Conservation (phyloP, 2,797 vertebrate species). For the Podargus strigoides region DNA sequence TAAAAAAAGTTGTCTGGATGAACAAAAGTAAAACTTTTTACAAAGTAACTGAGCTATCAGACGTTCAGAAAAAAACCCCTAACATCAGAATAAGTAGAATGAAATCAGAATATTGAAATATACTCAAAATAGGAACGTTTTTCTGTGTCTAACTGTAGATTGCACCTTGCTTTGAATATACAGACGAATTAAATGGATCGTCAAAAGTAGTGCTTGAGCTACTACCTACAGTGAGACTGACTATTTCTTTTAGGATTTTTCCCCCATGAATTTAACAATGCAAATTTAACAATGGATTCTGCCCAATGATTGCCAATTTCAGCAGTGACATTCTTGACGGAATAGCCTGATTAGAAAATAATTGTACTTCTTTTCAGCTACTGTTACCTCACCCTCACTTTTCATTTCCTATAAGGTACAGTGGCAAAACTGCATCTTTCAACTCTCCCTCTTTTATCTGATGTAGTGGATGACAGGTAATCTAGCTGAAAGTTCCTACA, state of each 20-base stretch:
- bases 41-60: conserved; percentile 27
- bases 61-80: background rate
- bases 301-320: conserved; percentile 60
- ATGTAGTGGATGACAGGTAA: conserved; percentile 97
- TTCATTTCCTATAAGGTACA: conserved; percentile 83
- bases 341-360: conserved; percentile 77
- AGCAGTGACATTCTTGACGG: conserved; percentile 64
- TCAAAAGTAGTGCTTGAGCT: conserved; percentile 15
- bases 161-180: conserved; percentile 10
- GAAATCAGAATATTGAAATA: conserved; percentile 41
- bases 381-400: conserved; percentile 81
- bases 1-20: background rate
- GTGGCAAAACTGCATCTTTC: conserved; percentile 88
- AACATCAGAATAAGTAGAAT: conserved; percentile 22
- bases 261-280: conserved; percentile 60
- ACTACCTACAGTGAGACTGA: conserved; percentile 26
- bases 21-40: conserved; percentile 34
- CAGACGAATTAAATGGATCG: conserved; percentile 29
- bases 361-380: conserved; percentile 66
- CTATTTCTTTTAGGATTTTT: conserved; percentile 27
- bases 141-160: conserved; percentile 41
- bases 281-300: conserved; percentile 68
- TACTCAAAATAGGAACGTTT: conserved; percentile 54
- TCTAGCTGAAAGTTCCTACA: conserved; percentile 98
- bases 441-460: conserved; percentile 88